Evolutionary conservation across 2,113 vertebrate species (phyloP).

Genomic region (Carettochelys insculpta): DNA sequence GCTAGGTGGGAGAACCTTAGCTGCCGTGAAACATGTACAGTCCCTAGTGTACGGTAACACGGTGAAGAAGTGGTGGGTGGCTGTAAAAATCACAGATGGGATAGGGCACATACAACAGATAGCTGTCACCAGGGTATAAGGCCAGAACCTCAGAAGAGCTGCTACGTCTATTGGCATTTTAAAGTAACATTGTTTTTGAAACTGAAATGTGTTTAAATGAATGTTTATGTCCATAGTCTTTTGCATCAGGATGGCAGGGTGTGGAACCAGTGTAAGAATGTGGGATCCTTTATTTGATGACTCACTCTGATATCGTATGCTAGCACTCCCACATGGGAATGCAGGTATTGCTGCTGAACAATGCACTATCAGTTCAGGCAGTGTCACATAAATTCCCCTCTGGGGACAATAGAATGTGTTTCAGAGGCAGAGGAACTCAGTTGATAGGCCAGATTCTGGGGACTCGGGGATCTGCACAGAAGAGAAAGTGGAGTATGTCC

Average conservation of each 20-base stretch:
- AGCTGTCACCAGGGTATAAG: neutral
- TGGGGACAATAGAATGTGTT: rapidly evolving
- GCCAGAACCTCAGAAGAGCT: neutral
- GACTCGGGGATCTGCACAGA: neutral
- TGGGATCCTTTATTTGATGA: neutral
- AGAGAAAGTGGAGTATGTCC: neutral
- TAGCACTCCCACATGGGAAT: neutral
- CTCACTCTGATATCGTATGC: neutral
- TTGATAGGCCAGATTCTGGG: neutral
- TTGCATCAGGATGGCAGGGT: neutral
- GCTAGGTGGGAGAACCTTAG: neutral
- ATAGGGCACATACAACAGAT: neutral
- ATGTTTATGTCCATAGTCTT: neutral
- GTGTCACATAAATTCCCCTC: neutral
- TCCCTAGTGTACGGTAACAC: neutral
- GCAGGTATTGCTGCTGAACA: neutral
- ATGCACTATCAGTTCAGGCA: rapidly evolving
- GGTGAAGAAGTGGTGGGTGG: neutral
- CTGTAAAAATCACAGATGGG: rapidly evolving
- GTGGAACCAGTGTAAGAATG: neutral
- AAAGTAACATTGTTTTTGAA: neutral
- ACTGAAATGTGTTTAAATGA: neutral
- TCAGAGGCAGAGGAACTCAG: rapidly evolving
- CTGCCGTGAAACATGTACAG: neutral
- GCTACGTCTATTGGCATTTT: neutral